Conservation (phyloP, 2,888 invertebrate genomes). For the Nomada fabriciana region DNA sequence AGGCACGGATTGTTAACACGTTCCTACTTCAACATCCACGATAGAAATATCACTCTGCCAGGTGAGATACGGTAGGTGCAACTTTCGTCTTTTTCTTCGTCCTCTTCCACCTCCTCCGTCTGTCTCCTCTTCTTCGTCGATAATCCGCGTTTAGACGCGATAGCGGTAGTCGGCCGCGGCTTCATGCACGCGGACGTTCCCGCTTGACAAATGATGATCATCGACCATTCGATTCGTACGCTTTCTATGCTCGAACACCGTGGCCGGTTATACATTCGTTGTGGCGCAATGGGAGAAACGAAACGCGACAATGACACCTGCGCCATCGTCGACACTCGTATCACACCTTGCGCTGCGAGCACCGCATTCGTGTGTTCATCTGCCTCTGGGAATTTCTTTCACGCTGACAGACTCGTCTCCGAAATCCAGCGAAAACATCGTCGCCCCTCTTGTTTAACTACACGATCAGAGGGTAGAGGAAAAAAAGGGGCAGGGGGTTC, state of each 20-base stretch:
- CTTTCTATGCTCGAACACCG: constrained; percentile 65
- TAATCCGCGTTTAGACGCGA: constrained; percentile 67
- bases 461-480: constrained; percentile 28
- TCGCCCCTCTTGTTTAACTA: constrained; percentile 19
- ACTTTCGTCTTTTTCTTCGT: constrained; percentile 38
- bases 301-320: constrained; percentile 71
- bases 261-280: constrained; percentile 40
- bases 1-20: constrained; percentile 77
- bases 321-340: constrained; percentile 61
- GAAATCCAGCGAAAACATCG: constrained; percentile 13
- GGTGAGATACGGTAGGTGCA: constrained; percentile 69
- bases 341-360: constrained; percentile 42
- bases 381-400: not conserved
- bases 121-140: constrained; percentile 35
- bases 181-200: constrained; percentile 60
- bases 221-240: constrained; percentile 74
- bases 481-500: constrained; percentile 2
- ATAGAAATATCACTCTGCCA: constrained; percentile 79
- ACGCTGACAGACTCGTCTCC: not conserved
- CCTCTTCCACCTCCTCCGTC: not conserved
- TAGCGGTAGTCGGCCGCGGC: constrained; percentile 44
- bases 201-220: constrained; percentile 77
- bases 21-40: constrained; percentile 65
- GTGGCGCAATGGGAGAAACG: constrained; percentile 71
- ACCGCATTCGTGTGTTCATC: not conserved